Percentiles rank a stretch among this genome's conserved stretches.
These are phyloP conservation scores for Chascanopsetta lugubris DNA, from an alignment of 2,113 vertebrate species.

Conservation along the genomic window DNA sequence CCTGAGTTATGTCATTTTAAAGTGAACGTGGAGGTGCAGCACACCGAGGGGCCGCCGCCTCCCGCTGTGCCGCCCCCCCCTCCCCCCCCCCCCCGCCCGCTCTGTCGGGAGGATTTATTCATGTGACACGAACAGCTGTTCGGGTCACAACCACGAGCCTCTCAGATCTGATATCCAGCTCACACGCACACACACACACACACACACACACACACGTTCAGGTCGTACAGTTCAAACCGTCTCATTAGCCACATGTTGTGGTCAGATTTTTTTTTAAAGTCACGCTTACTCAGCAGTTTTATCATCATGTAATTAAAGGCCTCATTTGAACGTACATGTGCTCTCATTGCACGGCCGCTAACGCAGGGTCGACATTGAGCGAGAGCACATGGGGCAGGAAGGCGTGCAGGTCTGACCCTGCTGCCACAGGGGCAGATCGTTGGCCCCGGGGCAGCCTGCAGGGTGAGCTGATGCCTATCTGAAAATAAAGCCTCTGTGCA, in stretches of 20 bases:
- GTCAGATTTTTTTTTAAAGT: not conserved
- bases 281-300: not conserved
- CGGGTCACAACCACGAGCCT: constrained; percentile 5
- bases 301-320: too few species aligned
- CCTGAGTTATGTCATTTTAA: not conserved
- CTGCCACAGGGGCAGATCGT: not conserved
- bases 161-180: not conserved
- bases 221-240: not conserved
- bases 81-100: not conserved
- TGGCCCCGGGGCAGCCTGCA: not conserved
- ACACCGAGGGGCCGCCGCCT: not conserved
- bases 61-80: not conserved
- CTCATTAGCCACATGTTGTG: not conserved
- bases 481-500: constrained; percentile 42
- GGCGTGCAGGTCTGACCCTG: constrained; percentile 21
- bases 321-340: not conserved
- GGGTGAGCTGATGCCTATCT: constrained; percentile 23
- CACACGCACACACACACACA: not conserved
- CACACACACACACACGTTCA: not conserved
- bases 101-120: constrained; percentile 13
- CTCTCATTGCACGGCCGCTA: not conserved
- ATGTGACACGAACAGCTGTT: constrained; percentile 40
- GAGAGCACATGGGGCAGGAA: not conserved
- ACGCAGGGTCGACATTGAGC: not conserved
- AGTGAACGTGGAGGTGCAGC: not conserved